Evolutionary conservation across 2,888 invertebrate species (phyloP).

Genomic region (Pteria penguin): DNA sequence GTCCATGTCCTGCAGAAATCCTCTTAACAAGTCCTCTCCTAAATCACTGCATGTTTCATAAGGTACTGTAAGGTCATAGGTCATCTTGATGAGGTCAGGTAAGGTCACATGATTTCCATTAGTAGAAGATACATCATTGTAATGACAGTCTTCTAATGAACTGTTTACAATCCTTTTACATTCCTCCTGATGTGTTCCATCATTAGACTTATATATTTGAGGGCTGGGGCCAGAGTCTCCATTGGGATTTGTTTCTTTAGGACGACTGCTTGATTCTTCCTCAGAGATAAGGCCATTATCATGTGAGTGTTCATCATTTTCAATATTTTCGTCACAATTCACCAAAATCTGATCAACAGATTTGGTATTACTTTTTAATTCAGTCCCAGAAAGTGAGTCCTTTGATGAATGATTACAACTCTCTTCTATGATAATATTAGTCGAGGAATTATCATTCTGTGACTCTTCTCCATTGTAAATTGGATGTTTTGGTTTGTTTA

Average conservation of each 20-base stretch:
- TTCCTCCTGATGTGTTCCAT: no score
- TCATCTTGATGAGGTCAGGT: slow-evolving; percentile 39
- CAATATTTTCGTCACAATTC: not conserved
- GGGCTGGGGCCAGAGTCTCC: not conserved
- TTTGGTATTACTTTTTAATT: not conserved
- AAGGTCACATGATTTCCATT: slow-evolving; percentile 7
- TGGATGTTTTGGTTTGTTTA: not conserved
- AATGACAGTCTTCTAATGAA: not conserved
- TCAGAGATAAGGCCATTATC: not conserved
- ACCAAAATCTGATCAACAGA: not conserved
- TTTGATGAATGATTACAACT: no score
- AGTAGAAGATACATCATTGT: not conserved
- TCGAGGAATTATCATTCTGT: no score
- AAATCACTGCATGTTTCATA: slow-evolving; percentile 59
- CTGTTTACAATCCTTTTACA: not conserved
- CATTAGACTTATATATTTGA: no score
- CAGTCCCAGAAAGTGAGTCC: no score
- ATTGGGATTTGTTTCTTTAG: not conserved
- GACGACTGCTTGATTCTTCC: not conserved
- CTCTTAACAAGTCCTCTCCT: slow-evolving; percentile 63
- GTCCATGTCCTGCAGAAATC: slow-evolving; percentile 53
- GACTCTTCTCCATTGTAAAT: no score
- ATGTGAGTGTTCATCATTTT: not conserved
- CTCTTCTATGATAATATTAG: no score
- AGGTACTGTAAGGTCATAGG: slow-evolving; percentile 41